Evolutionary conservation across 2,888 invertebrate genomes (phyloP).

Genomic region (Drosophila kokeensis): DNA sequence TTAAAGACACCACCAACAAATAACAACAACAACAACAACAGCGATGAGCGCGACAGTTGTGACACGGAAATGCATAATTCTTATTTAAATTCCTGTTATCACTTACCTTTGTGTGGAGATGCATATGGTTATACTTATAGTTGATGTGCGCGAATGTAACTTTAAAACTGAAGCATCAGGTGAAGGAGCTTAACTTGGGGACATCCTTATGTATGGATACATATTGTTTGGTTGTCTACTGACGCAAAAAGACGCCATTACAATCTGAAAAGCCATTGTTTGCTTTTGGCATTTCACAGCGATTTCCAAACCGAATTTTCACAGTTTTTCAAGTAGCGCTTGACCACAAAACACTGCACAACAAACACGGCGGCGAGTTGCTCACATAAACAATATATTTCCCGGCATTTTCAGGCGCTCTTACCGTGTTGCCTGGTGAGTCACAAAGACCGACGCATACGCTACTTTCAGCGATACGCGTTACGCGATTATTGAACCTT

Average conservation of each 20-base stretch:
- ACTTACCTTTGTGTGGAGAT: conserved; percentile 36
- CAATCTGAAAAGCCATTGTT: conserved; percentile 61
- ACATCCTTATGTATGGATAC: conserved; percentile 23
- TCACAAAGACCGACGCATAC: conserved; percentile 46
- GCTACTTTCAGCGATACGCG: conserved; percentile 33
- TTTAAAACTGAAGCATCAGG: conserved; percentile 13
- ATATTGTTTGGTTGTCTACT: conserved; percentile 30
- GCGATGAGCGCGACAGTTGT: conserved; percentile 35
- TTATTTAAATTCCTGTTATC: conserved; percentile 22
- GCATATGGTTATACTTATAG: conserved; percentile 12
- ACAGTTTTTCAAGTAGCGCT: conserved; percentile 62
- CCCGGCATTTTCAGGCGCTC: conserved; percentile 53
- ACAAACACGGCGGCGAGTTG: conserved; percentile 28
- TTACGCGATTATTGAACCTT: conserved; percentile 19
- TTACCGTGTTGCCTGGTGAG: conserved; percentile 33
- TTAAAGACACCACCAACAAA: conserved; percentile 63
- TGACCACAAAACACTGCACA: conserved; percentile 44
- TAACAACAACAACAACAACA: conserved; percentile 36
- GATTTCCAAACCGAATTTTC: conserved; percentile 46
- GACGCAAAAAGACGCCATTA: conserved; percentile 54
- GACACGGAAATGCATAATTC: conserved; percentile 15
- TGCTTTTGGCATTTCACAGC: conserved; percentile 44
- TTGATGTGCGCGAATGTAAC: conserved; percentile 12
- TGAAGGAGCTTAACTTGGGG: conserved; percentile 21
- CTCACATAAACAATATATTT: conserved; percentile 54